Base-by-base conservation (phyloP, 2,797 vertebrate genomes). In the Sebastes oblongus region DNA sequence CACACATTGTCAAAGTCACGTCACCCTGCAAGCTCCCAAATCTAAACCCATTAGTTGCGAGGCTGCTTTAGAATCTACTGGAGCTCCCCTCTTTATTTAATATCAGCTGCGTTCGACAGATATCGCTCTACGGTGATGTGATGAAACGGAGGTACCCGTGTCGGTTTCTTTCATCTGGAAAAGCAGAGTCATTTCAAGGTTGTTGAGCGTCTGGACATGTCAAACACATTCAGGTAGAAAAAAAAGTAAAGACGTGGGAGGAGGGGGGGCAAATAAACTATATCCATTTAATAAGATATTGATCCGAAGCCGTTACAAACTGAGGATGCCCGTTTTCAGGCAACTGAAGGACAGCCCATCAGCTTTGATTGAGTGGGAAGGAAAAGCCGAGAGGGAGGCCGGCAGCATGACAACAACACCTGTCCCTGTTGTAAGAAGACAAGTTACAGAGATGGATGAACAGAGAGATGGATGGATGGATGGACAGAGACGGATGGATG, bases 271-370 rank as follows among this genome's bases (percentile, higher is more conserved):
- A 75, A 72, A 66, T 59, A 82, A 88, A 83, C 24, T 78, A 62
- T 75, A 88, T 92, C 75, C 65, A 78, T 93, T 91, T 92, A 92
- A 91, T 94, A 93, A 86, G 83, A 77, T 94, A 94, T 94, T 90
- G 94, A 94, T 93, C 85, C 64, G 11, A 36, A 70, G 84, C 81
- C 76, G 89, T 91, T 86, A 87, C 91, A 90, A 91, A 84, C 72
- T 66, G 84, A 77, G 73, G 86, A 87, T 89, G 85, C 77, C 85
- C 83, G 74, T 89, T 89, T 92, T 89, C 82, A 76, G 80, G 67
- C 74, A 73, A 81, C 72, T 92, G 85, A 91, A 88, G 82, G 91
- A 91, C 88, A 87, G 84, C 46, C 83, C 80, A 86, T 94, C 91
- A 86, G 77, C 74, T 87, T 75, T 92, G 90, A 94, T 90, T 86